Evolutionary conservation across 2,797 vertebrate genomes (phyloP).

Genomic region (Salarias fasciatus): DNA sequence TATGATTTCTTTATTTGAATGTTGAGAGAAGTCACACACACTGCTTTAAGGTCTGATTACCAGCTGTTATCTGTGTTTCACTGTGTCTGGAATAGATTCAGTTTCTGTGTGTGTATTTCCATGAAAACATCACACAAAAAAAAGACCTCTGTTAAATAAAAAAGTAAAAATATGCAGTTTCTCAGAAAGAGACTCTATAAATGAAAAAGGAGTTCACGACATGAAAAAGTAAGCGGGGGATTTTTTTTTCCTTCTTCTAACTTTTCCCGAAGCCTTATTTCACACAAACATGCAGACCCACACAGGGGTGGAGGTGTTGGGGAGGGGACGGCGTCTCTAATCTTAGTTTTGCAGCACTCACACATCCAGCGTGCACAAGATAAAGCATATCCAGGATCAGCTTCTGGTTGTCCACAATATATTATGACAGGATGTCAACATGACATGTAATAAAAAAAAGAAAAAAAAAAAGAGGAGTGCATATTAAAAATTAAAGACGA

Average conservation of each 20-base stretch:
- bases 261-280: background rate
- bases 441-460: no score
- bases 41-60: no score
- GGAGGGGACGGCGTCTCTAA: conserved; percentile 65
- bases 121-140: no score
- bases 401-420: conserved; percentile 40
- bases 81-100: no score
- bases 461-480: no score
- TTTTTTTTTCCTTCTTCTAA: background rate
- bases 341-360: conserved; percentile 70
- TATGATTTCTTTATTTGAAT: background rate
- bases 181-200: background rate
- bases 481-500: no score
- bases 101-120: background rate
- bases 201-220: no score
- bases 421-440: conserved; percentile 37
- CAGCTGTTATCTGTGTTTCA: no score
- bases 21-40: no score
- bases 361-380: conserved; percentile 60
- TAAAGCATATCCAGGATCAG: conserved; percentile 58
- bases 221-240: background rate
- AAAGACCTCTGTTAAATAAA: background rate
- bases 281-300: conserved; percentile 11
- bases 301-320: conserved; percentile 34
- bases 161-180: conserved; percentile 2